Conservation (phyloP, 2,797 vertebrate species). For the Columba guinea region DNA sequence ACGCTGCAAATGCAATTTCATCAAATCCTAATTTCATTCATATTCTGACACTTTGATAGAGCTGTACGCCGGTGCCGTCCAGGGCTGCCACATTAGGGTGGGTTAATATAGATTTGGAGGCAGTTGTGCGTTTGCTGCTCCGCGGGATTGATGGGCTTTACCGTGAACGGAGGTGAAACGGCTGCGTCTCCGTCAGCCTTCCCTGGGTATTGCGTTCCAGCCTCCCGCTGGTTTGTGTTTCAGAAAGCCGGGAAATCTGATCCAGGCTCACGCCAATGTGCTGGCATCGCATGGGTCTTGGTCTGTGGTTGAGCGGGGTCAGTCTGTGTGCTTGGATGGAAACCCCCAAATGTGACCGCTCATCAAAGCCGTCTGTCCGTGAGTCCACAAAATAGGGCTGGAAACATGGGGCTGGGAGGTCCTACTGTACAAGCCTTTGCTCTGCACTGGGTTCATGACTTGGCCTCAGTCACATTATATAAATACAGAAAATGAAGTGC, state of each 20-base stretch:
- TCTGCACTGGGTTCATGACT: background rate
- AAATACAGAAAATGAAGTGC: background rate
- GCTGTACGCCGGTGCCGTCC: background rate
- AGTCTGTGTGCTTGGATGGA: background rate
- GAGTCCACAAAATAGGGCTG: background rate
- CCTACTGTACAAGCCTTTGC: background rate
- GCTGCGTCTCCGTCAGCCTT: background rate
- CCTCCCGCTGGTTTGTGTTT: background rate
- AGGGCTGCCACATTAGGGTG: background rate
- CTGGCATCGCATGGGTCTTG: rapidly evolving
- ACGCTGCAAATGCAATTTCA: background rate
- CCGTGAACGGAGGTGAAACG: rapidly evolving
- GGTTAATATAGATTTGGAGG: background rate
- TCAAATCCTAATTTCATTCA: background rate
- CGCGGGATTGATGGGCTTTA: background rate
- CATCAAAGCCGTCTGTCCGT: rapidly evolving
- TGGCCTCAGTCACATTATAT: background rate
- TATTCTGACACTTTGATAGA: background rate
- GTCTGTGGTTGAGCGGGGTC: background rate
- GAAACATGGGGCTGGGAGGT: background rate
- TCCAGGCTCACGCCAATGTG: background rate
- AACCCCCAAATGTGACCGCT: background rate
- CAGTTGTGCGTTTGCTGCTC: background rate
- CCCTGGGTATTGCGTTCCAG: background rate
- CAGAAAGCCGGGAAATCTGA: background rate